phyloP scores from a whole-genome alignment of 2,797 vertebrate species.

The Galago senegalensis region DNA sequence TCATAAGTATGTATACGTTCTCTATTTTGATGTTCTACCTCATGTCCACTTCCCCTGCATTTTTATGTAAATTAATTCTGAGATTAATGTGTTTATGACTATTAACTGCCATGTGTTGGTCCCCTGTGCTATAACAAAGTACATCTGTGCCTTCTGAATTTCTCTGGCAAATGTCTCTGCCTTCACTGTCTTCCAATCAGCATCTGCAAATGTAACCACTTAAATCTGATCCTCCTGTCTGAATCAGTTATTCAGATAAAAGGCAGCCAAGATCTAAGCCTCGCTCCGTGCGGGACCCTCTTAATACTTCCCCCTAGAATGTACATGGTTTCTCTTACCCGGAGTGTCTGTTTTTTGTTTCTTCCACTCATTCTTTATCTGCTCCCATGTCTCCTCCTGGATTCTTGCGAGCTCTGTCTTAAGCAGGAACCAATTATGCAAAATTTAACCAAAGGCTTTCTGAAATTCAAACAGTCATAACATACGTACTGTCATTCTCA shows the following conservation, averaged over 20 bases:
- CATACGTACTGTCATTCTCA: conserved; percentile 83
- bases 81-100: conserved; percentile 73
- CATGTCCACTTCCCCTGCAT: not conserved
- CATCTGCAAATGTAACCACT: conserved; percentile 87
- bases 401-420: conserved; percentile 84
- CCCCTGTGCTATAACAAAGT: conserved; percentile 74
- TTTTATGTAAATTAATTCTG: conserved; percentile 72
- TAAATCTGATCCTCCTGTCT: conserved; percentile 88
- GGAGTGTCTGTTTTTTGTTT: conserved; percentile 89
- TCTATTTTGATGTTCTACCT: not conserved
- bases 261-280: conserved; percentile 85
- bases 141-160: conserved; percentile 69
- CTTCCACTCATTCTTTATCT: conserved; percentile 87
- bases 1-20: not conserved
- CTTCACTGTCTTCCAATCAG: conserved; percentile 81
- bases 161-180: conserved; percentile 78
- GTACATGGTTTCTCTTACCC: conserved; percentile 82
- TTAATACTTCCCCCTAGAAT: conserved; percentile 81
- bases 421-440: conserved; percentile 86
- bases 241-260: conserved; percentile 89
- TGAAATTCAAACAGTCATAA: conserved; percentile 87
- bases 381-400: conserved; percentile 84
- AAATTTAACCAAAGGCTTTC: conserved; percentile 85
- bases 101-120: conserved; percentile 70
- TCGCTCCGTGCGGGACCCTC: conserved; percentile 82